Percentiles rank a stretch among this genome's conserved stretches.
phyloP scores from a whole-genome alignment of 92 coral and sea anemone species.

The Palythoa heliodiscus region DNA sequence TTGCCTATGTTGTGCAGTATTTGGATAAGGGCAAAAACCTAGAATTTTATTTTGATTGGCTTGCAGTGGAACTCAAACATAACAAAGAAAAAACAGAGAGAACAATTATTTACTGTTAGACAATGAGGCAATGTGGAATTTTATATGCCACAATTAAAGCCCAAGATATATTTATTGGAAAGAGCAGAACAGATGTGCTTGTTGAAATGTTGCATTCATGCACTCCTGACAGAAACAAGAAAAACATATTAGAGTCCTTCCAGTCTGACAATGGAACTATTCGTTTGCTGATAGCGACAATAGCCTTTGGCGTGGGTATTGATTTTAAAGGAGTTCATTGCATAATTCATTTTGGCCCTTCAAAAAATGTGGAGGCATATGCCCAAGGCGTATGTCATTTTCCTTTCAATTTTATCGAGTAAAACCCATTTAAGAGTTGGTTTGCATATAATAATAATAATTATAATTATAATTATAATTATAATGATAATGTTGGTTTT shows the following conservation, averaged over 20 bases:
- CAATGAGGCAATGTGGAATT: slow-evolving; percentile 64
- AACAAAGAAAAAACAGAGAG: neutral
- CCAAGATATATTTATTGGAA: no score
- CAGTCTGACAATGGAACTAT: no score
- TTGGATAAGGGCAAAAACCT: slow-evolving; percentile 50
- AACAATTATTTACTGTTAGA: slow-evolving; percentile 72
- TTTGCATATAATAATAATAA: no score
- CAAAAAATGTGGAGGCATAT: slow-evolving; percentile 50
- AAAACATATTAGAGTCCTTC: neutral
- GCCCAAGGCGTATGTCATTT: no score
- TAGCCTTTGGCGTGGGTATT: slow-evolving; percentile 27
- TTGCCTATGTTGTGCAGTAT: slow-evolving; percentile 51
- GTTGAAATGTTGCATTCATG: neutral
- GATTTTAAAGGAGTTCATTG: slow-evolving; percentile 25
- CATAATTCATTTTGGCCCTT: slow-evolving; percentile 57
- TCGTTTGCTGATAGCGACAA: neutral
- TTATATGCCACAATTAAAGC: no score
- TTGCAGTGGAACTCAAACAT: neutral
- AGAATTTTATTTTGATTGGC: neutral
- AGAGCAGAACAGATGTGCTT: neutral
- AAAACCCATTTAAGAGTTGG: no score
- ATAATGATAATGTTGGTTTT: no score
- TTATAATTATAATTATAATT: no score
- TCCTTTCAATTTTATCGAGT: no score
- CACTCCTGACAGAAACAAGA: neutral